Conservation (phyloP, 23 tunicate genomes). For the Ciona savignyi region DNA sequence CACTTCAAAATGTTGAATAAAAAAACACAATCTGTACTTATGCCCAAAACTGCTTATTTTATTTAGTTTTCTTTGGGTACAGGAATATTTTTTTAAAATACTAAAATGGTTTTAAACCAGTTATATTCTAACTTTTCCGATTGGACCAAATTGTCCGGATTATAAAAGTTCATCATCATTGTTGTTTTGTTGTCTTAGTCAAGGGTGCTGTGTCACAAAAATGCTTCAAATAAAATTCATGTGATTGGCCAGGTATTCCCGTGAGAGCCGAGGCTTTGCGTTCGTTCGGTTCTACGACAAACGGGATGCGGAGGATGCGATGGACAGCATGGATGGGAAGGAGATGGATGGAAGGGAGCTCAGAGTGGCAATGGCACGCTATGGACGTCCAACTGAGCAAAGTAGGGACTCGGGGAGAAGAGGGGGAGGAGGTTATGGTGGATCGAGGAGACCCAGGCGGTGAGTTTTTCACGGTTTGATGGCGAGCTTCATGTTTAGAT, state of each 20-base stretch:
- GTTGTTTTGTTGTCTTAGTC: too few species aligned
- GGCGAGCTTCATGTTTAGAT: neutral
- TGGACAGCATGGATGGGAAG: slow-evolving; percentile 95
- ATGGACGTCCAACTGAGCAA: slow-evolving; percentile 69
- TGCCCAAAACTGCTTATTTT: too few species aligned
- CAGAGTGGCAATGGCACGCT: slow-evolving; percentile 82
- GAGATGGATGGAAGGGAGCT: slow-evolving; percentile 85
- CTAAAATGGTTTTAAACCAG: too few species aligned
- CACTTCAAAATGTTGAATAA: too few species aligned
- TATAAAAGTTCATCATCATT: too few species aligned
- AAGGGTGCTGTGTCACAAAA: too few species aligned
- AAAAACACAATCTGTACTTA: too few species aligned
- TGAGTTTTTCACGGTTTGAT: neutral
- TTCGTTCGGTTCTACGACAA: slow-evolving; percentile 91
- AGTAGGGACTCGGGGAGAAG: slow-evolving; percentile 44
- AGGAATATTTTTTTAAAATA: too few species aligned
- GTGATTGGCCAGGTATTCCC: slow-evolving; percentile 36
- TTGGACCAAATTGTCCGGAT: too few species aligned
- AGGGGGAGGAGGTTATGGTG: slow-evolving; percentile 16
- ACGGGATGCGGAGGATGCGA: slow-evolving; percentile 98
- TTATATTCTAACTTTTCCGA: too few species aligned
- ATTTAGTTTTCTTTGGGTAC: too few species aligned
- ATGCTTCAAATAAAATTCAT: too few species aligned
- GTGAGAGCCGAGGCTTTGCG: slow-evolving; percentile 96
- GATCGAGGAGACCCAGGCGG: slow-evolving; percentile 9